Evolutionary conservation across 2,888 invertebrate genomes (phyloP).

Genomic region (Spilarctia lutea): DNA sequence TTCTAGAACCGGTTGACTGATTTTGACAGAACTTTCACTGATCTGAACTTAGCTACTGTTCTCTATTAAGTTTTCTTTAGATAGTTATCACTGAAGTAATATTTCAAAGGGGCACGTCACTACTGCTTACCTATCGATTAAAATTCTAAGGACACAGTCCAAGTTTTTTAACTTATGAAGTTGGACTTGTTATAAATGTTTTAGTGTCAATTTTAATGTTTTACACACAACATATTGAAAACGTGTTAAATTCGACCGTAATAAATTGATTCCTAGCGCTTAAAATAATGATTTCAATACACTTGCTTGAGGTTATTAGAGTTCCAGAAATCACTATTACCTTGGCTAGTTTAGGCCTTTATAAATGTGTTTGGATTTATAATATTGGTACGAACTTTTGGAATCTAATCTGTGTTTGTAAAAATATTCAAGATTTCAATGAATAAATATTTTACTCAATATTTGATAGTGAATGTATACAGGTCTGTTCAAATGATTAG

Average conservation of each 20-base stretch:
- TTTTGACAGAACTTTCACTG: too few relatives aligned
- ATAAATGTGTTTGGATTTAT: neutral
- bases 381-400: neutral
- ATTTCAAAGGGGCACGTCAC: neutral
- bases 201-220: too few relatives aligned
- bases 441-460: neutral
- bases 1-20: too few relatives aligned
- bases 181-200: neutral
- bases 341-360: neutral
- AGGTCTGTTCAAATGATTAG: neutral
- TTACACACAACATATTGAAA: too few relatives aligned
- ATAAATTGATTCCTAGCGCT: neutral
- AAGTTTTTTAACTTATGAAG: neutral
- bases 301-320: neutral
- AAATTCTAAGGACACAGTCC: too few relatives aligned
- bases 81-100: neutral
- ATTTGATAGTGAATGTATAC: neutral
- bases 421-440: too few relatives aligned
- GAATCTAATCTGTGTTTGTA: too few relatives aligned
- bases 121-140: fast-evolving
- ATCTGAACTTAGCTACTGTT: neutral
- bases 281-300: neutral
- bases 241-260: neutral
- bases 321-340: neutral
- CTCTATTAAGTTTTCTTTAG: neutral